These are phyloP conservation scores for Discoglossus pictus DNA, from an alignment of 2,797 vertebrate species.

Conservation along the genomic window DNA sequence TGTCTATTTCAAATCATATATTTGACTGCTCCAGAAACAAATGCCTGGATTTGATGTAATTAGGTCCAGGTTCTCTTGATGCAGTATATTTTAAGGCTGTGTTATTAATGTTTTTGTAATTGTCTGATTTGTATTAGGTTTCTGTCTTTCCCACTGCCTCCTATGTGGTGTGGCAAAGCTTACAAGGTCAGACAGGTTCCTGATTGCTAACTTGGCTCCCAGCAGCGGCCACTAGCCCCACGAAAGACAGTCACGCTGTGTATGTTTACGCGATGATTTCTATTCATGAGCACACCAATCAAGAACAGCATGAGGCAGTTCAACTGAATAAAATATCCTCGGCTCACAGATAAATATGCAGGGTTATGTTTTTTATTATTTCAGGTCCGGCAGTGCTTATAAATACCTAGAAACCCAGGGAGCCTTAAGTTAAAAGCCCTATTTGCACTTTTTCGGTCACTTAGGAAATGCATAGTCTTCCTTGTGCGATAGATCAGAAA, in stretches of 20 bases:
- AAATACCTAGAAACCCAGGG: constrained; percentile 50
- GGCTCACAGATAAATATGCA: constrained; percentile 50
- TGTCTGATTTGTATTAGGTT: constrained; percentile 45
- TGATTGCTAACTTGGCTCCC: constrained; percentile 54
- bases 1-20: constrained; percentile 38
- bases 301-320: constrained; percentile 53
- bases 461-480: constrained; percentile 32
- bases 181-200: constrained; percentile 52
- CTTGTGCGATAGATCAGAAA: constrained; percentile 17
- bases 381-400: constrained; percentile 50
- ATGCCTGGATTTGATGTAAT: constrained; percentile 49
- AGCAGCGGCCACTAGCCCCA: constrained; percentile 50
- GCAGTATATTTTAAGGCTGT: constrained; percentile 43
- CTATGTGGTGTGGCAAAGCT: constrained; percentile 49
- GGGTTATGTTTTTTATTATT: constrained; percentile 53
- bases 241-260: constrained; percentile 50
- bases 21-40: constrained; percentile 23
- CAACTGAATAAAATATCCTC: constrained; percentile 52
- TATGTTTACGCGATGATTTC: constrained; percentile 53
- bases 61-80: constrained; percentile 46
- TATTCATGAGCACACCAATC: constrained; percentile 54
- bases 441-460: constrained; percentile 49
- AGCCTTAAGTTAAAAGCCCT: constrained; percentile 48
- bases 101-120: constrained; percentile 49
- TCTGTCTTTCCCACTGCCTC: constrained; percentile 26